Evolutionary conservation across 2,888 invertebrate genomes (phyloP).

Genomic region (Synanthedon vespiformis): DNA sequence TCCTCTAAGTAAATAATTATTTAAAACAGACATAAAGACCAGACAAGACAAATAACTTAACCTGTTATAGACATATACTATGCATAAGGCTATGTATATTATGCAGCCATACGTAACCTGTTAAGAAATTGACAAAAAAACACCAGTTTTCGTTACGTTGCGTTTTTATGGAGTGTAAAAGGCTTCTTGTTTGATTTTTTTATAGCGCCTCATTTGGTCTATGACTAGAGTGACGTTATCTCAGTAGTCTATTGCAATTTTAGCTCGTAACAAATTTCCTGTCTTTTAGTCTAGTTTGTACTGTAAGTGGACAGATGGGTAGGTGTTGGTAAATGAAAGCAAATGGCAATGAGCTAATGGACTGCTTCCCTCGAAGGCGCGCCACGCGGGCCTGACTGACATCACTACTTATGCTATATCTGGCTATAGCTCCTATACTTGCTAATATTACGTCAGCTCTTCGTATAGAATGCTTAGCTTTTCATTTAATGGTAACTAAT

Average conservation of each 20-base stretch:
- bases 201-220: not conserved
- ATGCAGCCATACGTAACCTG: too few species aligned
- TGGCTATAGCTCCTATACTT: not conserved
- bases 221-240: not conserved
- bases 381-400: constrained; percentile 20
- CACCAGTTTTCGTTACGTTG: too few species aligned
- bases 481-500: too few species aligned
- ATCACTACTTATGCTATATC: constrained; percentile 2
- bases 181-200: too few species aligned
- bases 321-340: constrained; percentile 20
- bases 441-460: not conserved
- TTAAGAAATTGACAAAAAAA: too few species aligned
- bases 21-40: too few species aligned
- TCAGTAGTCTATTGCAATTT: not conserved
- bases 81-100: too few species aligned
- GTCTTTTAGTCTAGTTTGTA: constrained; percentile 21
- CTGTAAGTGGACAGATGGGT: constrained; percentile 1
- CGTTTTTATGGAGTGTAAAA: too few species aligned
- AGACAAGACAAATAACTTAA: too few species aligned
- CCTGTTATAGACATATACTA: too few species aligned
- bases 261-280: constrained; percentile 13
- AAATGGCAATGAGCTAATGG: constrained; percentile 49
- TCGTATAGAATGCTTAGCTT: not conserved
- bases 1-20: too few species aligned
- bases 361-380: constrained; percentile 35